phyloP scores from a whole-genome alignment of 2,888 invertebrate species.

The Pristionchus fissidentatus region DNA sequence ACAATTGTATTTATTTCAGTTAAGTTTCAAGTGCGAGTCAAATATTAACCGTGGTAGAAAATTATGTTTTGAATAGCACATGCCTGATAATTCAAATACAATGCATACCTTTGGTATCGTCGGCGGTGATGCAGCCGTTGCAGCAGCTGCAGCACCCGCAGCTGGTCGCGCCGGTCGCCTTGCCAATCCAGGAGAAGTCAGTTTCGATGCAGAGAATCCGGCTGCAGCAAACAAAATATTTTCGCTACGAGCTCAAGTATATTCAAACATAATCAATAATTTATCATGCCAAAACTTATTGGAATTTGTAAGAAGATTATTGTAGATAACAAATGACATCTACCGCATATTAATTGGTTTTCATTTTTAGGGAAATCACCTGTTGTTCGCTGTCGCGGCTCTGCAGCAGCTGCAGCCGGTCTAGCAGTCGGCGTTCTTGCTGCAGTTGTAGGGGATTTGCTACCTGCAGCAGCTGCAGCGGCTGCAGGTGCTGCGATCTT shows the following conservation, averaged over 20 bases:
- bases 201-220: neutral
- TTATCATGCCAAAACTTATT: too few relatives aligned
- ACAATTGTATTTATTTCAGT: too few relatives aligned
- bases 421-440: neutral
- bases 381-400: neutral
- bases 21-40: too few relatives aligned
- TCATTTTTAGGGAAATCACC: neutral
- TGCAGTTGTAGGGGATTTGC: neutral
- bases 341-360: neutral
- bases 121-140: too few relatives aligned
- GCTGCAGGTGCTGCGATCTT: neutral
- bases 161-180: conserved; percentile 16
- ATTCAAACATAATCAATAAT: too few relatives aligned
- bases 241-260: too few relatives aligned
- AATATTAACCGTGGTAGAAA: too few relatives aligned
- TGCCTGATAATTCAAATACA: too few relatives aligned
- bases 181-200: neutral
- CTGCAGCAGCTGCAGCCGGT: neutral
- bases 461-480: neutral
- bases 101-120: neutral
- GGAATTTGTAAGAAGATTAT: neutral
- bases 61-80: too few relatives aligned
- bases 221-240: too few relatives aligned
- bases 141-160: neutral
- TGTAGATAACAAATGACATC: neutral